These are phyloP conservation scores for Epinephelus coioides DNA, from an alignment of 2,797 vertebrate genomes.

Conservation along the genomic window DNA sequence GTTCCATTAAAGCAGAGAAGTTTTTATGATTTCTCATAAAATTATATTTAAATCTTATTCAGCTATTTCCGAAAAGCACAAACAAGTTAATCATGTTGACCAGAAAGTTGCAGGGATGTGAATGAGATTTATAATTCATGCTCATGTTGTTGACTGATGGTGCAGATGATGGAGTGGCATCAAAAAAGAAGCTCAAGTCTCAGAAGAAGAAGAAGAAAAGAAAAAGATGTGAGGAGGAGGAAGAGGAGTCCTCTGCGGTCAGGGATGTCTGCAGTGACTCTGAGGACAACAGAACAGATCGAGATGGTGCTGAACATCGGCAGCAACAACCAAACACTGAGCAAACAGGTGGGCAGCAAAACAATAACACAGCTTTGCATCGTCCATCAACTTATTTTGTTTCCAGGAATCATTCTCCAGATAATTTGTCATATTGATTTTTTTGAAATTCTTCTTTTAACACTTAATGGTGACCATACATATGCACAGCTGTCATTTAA, in stretches of 20 bases:
- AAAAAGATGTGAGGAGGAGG: slow-evolving; percentile 40
- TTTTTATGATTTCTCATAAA: neutral
- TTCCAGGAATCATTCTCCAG: neutral
- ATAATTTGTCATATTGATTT: too few species aligned
- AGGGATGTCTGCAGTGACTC: slow-evolving; percentile 3
- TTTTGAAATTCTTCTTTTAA: neutral
- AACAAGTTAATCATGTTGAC: neutral
- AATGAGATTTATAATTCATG: neutral
- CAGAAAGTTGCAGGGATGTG: neutral
- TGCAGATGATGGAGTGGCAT: slow-evolving; percentile 76
- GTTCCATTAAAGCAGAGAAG: too few species aligned
- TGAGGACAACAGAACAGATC: slow-evolving; percentile 14
- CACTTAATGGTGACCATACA: neutral
- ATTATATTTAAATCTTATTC: neutral
- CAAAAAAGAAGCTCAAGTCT: slow-evolving; percentile 58
- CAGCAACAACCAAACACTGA: slow-evolving; percentile 15
- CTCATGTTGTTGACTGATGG: neutral
- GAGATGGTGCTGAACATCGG: neutral
- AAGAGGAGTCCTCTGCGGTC: neutral
- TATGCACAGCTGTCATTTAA: neutral
- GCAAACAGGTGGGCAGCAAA: slow-evolving; percentile 42
- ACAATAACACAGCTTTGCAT: neutral
- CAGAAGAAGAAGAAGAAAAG: slow-evolving; percentile 74
- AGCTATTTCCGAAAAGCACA: too few species aligned
- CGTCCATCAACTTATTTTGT: neutral